Conservation (phyloP, 2,888 invertebrate species). For the Amblyjoppa fuscipennis region DNA sequence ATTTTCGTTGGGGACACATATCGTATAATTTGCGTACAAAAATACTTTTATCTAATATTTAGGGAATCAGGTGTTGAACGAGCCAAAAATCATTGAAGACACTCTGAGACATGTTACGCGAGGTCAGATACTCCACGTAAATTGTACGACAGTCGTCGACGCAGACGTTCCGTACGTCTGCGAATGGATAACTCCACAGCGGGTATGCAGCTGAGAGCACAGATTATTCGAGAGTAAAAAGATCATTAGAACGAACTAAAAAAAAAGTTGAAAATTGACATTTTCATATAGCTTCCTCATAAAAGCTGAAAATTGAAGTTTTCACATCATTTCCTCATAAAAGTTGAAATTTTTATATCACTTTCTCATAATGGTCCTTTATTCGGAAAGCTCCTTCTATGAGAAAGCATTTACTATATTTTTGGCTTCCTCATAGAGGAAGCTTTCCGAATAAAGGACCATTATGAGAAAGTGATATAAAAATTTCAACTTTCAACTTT, state of each 20-base stretch:
- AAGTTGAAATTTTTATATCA: too few species aligned
- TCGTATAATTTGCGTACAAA: slow-evolving; percentile 55
- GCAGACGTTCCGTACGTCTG: slow-evolving; percentile 69
- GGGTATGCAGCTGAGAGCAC: slow-evolving; percentile 51
- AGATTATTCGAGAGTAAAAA: slow-evolving; percentile 11
- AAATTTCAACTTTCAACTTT: too few species aligned
- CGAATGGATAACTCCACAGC: slow-evolving; percentile 75
- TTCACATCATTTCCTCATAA: too few species aligned
- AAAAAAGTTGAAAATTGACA: too few species aligned
- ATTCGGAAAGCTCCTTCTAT: too few species aligned
- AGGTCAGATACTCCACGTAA: slow-evolving; percentile 77
- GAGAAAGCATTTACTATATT: too few species aligned
- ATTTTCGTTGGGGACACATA: neutral
- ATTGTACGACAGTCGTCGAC: slow-evolving; percentile 74
- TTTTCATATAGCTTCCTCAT: too few species aligned
- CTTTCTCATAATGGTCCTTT: too few species aligned
- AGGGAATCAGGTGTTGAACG: slow-evolving; percentile 67
- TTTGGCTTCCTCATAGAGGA: too few species aligned
- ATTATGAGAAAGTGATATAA: too few species aligned
- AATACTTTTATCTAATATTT: slow-evolving; percentile 32
- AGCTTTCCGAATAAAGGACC: too few species aligned
- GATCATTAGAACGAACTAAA: neutral
- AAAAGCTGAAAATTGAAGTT: too few species aligned
- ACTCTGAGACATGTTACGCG: slow-evolving; percentile 75
- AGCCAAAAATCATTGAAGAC: slow-evolving; percentile 71